These are phyloP conservation scores for Phaenicophaeus curvirostris DNA, from an alignment of 2,797 vertebrate species.

Conservation along the genomic window DNA sequence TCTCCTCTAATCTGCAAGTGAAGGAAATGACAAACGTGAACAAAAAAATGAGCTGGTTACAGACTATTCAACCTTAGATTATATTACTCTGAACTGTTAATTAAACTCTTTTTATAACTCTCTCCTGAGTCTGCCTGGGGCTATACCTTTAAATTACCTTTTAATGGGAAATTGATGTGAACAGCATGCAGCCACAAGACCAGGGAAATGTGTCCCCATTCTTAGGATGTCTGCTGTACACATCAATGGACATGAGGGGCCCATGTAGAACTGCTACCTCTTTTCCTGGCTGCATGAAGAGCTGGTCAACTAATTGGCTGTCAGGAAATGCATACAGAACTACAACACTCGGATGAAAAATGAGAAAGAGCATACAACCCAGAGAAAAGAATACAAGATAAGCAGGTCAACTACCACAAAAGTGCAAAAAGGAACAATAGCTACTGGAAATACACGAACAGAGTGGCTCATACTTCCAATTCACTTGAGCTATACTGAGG, in stretches of 20 bases:
- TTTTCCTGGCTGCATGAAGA: slow-evolving; percentile 56
- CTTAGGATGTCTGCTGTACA: slow-evolving; percentile 30
- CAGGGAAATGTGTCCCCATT: slow-evolving; percentile 46
- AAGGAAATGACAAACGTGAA: slow-evolving; percentile 49
- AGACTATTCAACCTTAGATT: slow-evolving; percentile 54
- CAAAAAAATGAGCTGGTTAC: slow-evolving; percentile 48
- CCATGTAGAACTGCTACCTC: slow-evolving; percentile 39
- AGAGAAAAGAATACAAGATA: slow-evolving; percentile 44
- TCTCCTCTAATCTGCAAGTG: slow-evolving; percentile 50
- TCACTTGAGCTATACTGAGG: background rate
- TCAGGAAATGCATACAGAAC: slow-evolving; percentile 35
- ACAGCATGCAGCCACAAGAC: slow-evolving; percentile 53
- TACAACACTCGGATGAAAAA: slow-evolving; percentile 45
- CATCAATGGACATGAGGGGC: slow-evolving; percentile 42
- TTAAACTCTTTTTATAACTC: slow-evolving; percentile 72
- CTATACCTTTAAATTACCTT: slow-evolving; percentile 71
- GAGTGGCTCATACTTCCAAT: background rate
- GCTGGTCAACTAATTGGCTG: slow-evolving; percentile 66
- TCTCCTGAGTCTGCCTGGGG: slow-evolving; percentile 50
- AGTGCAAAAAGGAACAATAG: slow-evolving; percentile 41
- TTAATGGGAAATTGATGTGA: slow-evolving; percentile 66
- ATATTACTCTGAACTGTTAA: slow-evolving; percentile 69
- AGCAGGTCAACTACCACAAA: slow-evolving; percentile 29
- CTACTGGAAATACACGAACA: background rate
- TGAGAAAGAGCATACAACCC: slow-evolving; percentile 39